A percentile compares a stretch with the other conserved stretches of the same genome.
phyloP scores from a whole-genome alignment of 2,888 invertebrate species.

The Athalia cordata region DNA sequence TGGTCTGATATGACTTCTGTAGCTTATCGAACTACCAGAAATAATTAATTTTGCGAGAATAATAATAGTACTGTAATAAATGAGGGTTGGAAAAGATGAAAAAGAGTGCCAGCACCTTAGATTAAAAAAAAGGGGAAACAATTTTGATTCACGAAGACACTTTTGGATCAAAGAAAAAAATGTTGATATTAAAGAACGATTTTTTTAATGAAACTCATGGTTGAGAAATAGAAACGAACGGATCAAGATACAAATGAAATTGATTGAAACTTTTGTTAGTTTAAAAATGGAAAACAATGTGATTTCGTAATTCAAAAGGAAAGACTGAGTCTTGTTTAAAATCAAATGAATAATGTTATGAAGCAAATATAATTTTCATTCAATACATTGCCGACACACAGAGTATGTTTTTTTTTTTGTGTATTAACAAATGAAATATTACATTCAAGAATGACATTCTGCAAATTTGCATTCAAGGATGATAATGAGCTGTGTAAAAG shows the following conservation, averaged over 20 bases:
- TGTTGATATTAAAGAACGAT: too few species aligned
- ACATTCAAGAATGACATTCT: neutral
- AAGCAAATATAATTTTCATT: too few species aligned
- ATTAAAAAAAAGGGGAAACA: too few species aligned
- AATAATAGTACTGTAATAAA: neutral
- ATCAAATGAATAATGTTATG: too few species aligned
- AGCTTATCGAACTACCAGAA: neutral
- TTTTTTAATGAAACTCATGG: too few species aligned
- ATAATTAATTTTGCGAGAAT: neutral
- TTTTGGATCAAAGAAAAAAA: neutral
- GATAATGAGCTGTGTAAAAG: neutral
- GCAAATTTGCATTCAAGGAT: neutral
- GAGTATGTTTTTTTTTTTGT: neutral
- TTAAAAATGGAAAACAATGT: too few species aligned
- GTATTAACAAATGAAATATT: neutral
- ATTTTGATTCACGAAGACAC: too few species aligned
- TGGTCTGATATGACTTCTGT: conserved; percentile 1
- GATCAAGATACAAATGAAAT: neutral
- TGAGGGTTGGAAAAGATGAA: neutral
- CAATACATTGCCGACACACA: too few species aligned
- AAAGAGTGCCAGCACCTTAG: neutral
- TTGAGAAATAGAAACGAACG: too few species aligned
- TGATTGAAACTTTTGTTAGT: neutral
- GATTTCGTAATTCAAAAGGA: too few species aligned
- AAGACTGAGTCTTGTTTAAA: too few species aligned